Conservation (phyloP, 2,888 invertebrate genomes). For the Pollenia labialis region DNA sequence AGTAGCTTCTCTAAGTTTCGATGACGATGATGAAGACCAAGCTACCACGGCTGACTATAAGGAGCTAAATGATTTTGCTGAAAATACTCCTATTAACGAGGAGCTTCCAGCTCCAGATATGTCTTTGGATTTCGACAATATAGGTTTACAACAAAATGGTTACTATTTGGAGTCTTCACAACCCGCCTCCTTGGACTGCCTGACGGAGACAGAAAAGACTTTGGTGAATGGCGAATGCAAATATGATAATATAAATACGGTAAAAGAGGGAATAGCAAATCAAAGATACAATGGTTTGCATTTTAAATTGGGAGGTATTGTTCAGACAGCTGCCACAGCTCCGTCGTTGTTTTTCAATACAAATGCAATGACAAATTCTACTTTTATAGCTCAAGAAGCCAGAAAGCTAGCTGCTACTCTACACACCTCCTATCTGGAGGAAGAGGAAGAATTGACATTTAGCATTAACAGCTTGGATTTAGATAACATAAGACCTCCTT, state of each 20-base stretch:
- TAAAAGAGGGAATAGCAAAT: conserved; percentile 45
- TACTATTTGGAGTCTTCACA: conserved; percentile 75
- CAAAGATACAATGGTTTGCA: conserved; percentile 75
- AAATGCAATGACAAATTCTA: conserved; percentile 88
- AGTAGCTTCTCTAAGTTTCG: conserved; percentile 88
- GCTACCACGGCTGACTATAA: conserved; percentile 76
- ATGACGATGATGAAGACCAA: conserved; percentile 84
- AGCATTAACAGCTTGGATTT: conserved; percentile 89
- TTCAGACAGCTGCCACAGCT: conserved; percentile 77
- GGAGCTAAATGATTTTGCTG: conserved; percentile 78
- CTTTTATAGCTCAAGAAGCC: conserved; percentile 90
- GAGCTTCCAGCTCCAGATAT: conserved; percentile 73
- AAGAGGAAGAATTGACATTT: conserved; percentile 84
- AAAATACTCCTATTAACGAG: conserved; percentile 82
- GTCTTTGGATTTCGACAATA: conserved; percentile 69
- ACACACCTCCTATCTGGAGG: conserved; percentile 72
- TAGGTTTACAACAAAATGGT: conserved; percentile 60
- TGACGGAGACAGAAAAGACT: conserved; percentile 79
- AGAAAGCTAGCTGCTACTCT: conserved; percentile 87
- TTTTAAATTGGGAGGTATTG: conserved; percentile 82
- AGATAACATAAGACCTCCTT: conserved; percentile 91
- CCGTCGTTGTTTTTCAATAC: conserved; percentile 84
- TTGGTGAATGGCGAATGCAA: conserved; percentile 75
- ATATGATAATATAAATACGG: neutral
- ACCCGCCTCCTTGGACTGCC: conserved; percentile 79